Percentiles rank a stretch among this genome's conserved stretches.
These are phyloP conservation scores for Microctonus brassicae DNA, from an alignment of 2,888 invertebrate species.

Conservation along the genomic window DNA sequence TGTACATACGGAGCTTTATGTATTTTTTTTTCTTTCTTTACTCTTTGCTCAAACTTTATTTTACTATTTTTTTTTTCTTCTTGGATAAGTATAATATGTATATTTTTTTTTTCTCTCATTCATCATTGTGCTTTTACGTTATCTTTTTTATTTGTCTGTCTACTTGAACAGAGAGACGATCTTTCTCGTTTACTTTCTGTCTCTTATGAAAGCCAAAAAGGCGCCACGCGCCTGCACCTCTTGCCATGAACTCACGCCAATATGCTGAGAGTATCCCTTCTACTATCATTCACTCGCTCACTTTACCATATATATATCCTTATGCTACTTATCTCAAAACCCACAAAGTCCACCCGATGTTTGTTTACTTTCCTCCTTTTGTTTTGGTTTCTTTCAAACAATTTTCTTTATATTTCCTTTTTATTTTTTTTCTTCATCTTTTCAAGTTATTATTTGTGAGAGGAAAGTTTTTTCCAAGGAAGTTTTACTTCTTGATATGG, in stretches of 20 bases:
- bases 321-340: not conserved
- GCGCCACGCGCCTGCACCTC: constrained; percentile 49
- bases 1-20: no score
- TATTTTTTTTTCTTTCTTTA: not conserved
- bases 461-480: not conserved
- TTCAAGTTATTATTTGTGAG: not conserved
- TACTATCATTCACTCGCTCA: constrained; percentile 1
- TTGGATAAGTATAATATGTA: not conserved
- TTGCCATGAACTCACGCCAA: constrained; percentile 34
- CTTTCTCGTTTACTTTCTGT: constrained; percentile 1
- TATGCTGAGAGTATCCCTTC: constrained; percentile 7
- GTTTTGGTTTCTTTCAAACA: not conserved
- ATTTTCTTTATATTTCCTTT: not conserved
- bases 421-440: not conserved
- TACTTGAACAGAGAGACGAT: not conserved
- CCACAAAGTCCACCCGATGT: not conserved
- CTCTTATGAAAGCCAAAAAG: constrained; percentile 56
- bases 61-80: not conserved
- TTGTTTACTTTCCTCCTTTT: not conserved
- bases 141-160: not conserved
- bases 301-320: not conserved
- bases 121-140: not conserved
- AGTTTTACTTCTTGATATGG: not conserved
- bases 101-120: not conserved
- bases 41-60: not conserved